Evolutionary conservation across 2,888 invertebrate species (phyloP).

Genomic region (Neoascia interrupta): DNA sequence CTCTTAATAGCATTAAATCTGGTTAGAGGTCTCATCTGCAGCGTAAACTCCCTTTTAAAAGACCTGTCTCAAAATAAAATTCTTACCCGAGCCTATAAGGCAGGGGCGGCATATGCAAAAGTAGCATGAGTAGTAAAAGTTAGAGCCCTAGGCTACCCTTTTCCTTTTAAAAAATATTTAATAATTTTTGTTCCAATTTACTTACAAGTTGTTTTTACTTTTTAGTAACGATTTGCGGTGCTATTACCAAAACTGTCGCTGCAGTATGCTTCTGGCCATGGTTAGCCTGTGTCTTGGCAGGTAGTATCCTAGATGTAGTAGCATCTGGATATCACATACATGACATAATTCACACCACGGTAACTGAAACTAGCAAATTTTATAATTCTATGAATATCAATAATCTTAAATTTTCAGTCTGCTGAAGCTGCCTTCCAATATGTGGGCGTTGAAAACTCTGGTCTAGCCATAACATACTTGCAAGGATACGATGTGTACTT

Average conservation of each 20-base stretch:
- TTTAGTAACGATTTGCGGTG: slow-evolving; percentile 74
- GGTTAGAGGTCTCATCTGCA: too few species aligned
- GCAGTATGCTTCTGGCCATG: slow-evolving; percentile 78
- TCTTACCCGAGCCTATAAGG: too few species aligned
- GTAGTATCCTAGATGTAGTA: slow-evolving; percentile 78
- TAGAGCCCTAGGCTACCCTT: too few species aligned
- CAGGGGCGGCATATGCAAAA: too few species aligned
- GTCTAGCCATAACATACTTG: slow-evolving; percentile 22
- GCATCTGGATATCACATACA: slow-evolving; percentile 79
- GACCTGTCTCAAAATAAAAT: too few species aligned
- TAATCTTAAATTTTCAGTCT: slow-evolving; percentile 33
- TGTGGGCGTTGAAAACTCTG: slow-evolving; percentile 50
- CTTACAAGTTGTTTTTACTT: slow-evolving; percentile 17
- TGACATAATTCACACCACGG: slow-evolving; percentile 78
- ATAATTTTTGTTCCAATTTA: too few species aligned
- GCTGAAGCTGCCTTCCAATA: slow-evolving; percentile 63
- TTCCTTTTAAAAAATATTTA: too few species aligned
- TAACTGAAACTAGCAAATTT: slow-evolving; percentile 70
- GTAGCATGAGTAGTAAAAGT: too few species aligned
- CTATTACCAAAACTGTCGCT: slow-evolving; percentile 73
- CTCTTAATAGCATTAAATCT: too few species aligned
- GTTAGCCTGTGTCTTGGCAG: slow-evolving; percentile 76
- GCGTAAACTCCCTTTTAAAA: too few species aligned
- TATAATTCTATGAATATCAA: not conserved
- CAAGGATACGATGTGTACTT: slow-evolving; percentile 74